Base-by-base conservation (phyloP, 2,113 vertebrate species). In the Ariopsis seemanni region DNA sequence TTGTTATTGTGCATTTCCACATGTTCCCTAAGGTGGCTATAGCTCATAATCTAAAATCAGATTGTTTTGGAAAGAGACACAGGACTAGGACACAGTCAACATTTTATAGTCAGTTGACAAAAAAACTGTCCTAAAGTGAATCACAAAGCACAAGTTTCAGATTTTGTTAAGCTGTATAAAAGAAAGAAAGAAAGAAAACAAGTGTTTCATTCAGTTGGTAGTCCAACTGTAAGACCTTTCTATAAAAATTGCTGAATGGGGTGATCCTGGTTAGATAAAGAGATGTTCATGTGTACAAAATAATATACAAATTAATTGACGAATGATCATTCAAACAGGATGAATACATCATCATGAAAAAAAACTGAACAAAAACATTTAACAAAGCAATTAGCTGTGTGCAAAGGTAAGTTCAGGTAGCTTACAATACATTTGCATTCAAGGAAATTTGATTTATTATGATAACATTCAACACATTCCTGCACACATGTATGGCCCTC, bases 271-370 rank as follows among this genome's bases (percentile, higher is more conserved):
- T 82, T 60, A 57, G 79, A 62, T 82, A 82, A 82, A 82, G 57
- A 82, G 20, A 82, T 62, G 57, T 22, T 57, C 79, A 62, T 82
- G 79, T 82, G 48, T 82, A 82, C 79, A 82, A 62, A 82, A 82
- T 62, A 82, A 82, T 57, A 62, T 9, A 82, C 79, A 82, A 62
- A 82, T 82, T n/a, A 42, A 82, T 62, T 62, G 79, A 82, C 57
- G 18, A 60, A 62, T 55, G 53, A 79, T 79, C 52, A 79, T 55
- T 55, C 78, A 27, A 58, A 34, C 53, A 34, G 22, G 55, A 58
- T 81, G 14, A 27, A n/a, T 25, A 78, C 25, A 55, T 78, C 52
- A 55, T 58, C 34, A 20, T 7, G 5, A 81, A 18, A 12, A 12
- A 60, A 58, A 42, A 42, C 4, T 42, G 42, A 42, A 42, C 42